Evolutionary conservation across 2,888 invertebrate species (phyloP).

Genomic region (Polyploca ridens): DNA sequence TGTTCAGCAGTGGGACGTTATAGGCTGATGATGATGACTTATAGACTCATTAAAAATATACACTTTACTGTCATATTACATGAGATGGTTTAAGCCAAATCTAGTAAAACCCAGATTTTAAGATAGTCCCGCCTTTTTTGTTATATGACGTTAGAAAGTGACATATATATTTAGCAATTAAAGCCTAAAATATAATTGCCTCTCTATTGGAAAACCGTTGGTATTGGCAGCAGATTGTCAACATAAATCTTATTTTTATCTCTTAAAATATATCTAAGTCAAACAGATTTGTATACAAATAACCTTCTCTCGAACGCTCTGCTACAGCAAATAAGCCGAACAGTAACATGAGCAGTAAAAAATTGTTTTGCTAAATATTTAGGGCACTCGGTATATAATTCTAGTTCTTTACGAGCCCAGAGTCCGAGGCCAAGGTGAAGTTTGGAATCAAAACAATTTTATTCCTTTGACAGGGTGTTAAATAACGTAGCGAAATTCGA

Average conservation of each 20-base stretch:
- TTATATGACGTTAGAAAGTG: no score
- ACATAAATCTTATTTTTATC: neutral
- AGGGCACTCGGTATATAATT: slow-evolving; percentile 5
- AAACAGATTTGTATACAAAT: no score
- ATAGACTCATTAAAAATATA: neutral
- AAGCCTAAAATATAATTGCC: no score
- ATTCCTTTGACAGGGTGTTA: slow-evolving; percentile 14
- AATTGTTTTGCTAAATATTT: slow-evolving; percentile 3
- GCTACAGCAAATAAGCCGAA: neutral
- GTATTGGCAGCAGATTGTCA: no score
- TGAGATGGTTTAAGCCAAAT: no score
- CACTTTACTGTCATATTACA: no score
- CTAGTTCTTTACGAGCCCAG: slow-evolving; percentile 10
- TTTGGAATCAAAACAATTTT: slow-evolving; percentile 11
- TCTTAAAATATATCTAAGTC: neutral
- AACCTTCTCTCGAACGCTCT: neutral
- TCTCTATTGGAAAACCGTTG: no score
- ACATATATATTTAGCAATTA: no score
- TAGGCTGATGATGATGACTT: no score
- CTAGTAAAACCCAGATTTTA: no score
- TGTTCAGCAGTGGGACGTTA: no score
- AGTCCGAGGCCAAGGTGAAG: slow-evolving; percentile 1
- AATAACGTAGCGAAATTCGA: slow-evolving; percentile 11
- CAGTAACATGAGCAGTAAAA: neutral
- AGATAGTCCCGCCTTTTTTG: no score